Base-by-base conservation (phyloP, 2,888 invertebrate species). In the Drosophila crucigera region DNA sequence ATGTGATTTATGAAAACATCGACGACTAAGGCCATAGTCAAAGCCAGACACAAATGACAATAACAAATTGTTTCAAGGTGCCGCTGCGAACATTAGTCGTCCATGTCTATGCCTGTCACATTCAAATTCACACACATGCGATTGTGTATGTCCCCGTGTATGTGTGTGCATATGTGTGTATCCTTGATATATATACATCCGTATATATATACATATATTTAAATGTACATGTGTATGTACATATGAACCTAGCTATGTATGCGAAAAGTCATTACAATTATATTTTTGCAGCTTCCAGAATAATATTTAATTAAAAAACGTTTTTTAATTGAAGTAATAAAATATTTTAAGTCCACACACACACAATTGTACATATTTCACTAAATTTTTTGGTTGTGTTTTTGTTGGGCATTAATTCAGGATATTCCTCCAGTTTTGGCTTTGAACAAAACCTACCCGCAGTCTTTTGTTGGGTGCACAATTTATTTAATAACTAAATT, bases 21-120 rank as follows among this genome's bases (percentile, higher is more conserved):
- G 65, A 67, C 61, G 55, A 11, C 31, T 9, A 43, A 35, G 50
- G 16, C 5, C 30, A 50, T 50, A 25, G 66, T 63, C 68, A 63
- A 76, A 75, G 66, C 50, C 66, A 52, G 54, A 2, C 41, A 55
- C 11, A 16, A 54, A 28, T 74, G 35, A 43, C 37, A 76, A 55
- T 52, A 52, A 31, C 5, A 31, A 76, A 58, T 56, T 66, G 22
- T 52, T 64, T 80, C 77, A 79, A 79, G 79, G 81, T 65, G 61
- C 43, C 61, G 49, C 55, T 49, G n/a, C 52, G 55, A 43, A 60
- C 28, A 68, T 10, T 33, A 49, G 54, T 30, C 39, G 43, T 63
- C 49, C 62, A 49, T 67, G 76, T 49, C 52, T 16, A 4, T 54
- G 53, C 50, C 58, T 68, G 60, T 64, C 56, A 54, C 14, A 22